Evolutionary conservation across 2,797 vertebrate genomes (phyloP).

Genomic region (Apodemus agrarius): DNA sequence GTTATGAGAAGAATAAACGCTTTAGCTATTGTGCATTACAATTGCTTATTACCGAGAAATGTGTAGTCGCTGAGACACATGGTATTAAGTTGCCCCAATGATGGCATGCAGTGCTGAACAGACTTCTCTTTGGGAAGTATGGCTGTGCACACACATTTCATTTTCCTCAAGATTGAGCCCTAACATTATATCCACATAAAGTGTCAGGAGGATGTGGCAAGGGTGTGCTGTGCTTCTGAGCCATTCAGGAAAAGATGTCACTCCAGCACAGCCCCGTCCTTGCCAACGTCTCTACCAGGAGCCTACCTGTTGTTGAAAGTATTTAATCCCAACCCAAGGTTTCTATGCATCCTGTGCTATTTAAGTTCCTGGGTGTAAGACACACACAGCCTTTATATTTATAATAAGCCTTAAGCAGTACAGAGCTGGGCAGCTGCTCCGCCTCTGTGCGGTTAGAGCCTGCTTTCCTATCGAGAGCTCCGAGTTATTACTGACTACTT

Average conservation of each 20-base stretch:
- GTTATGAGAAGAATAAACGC: not conserved
- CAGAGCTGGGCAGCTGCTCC: too few species aligned
- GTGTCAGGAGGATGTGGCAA: not conserved
- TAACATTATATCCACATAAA: conserved; percentile 54
- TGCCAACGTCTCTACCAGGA: not conserved
- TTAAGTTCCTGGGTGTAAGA: not conserved
- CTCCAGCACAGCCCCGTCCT: not conserved
- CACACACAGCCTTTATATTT: not conserved
- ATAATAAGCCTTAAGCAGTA: not conserved
- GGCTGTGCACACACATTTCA: not conserved
- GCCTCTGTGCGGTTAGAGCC: too few species aligned
- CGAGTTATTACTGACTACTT: not conserved
- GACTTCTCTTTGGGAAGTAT: conserved; percentile 27
- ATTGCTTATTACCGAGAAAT: not conserved
- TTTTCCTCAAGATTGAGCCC: conserved; percentile 52
- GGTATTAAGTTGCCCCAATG: not conserved
- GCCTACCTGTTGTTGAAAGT: not conserved
- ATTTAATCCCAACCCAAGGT: not conserved
- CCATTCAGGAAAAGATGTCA: conserved; percentile 49
- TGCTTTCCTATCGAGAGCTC: not conserved
- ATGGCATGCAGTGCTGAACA: not conserved
- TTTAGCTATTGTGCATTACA: not conserved
- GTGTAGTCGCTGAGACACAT: not conserved
- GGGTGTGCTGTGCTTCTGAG: not conserved
- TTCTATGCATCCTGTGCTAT: not conserved